Percentiles rank a stretch among this genome's conserved stretches.
These are phyloP conservation scores for Syrrhaptes paradoxus DNA, from an alignment of 2,113 vertebrate genomes.

Conservation along the genomic window DNA sequence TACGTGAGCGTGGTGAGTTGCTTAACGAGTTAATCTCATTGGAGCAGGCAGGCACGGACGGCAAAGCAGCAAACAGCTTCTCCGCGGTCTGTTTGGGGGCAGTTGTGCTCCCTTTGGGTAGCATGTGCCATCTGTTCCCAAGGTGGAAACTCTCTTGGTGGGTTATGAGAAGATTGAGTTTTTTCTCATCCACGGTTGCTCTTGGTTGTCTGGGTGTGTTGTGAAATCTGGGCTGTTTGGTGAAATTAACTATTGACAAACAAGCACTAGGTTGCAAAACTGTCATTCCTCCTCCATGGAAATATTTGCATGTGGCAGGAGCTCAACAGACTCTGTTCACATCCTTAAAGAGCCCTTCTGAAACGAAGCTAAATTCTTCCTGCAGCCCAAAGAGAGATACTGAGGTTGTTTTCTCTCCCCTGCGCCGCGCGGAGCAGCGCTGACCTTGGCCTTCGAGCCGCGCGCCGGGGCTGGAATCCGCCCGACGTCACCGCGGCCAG, in stretches of 20 bases:
- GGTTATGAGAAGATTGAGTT: background rate
- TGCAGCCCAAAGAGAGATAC: background rate
- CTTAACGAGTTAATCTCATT: background rate
- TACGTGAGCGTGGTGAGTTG: background rate
- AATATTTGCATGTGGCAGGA: background rate
- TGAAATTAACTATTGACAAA: background rate
- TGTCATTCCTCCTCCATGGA: background rate
- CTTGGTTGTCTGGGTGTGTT: background rate
- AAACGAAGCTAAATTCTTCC: background rate
- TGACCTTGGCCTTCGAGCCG: conserved; percentile 48
- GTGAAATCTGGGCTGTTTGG: background rate
- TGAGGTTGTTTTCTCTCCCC: background rate
- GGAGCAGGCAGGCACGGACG: background rate
- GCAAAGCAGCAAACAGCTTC: background rate
- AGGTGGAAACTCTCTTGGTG: background rate
- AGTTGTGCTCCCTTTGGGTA: background rate
- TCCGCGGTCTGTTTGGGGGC: no score
- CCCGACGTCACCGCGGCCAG: background rate
- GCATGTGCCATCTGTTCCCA: background rate
- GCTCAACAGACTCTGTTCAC: accelerated
- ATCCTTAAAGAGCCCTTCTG: background rate
- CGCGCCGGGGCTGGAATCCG: background rate
- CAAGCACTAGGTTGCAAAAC: background rate
- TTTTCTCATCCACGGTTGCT: background rate
- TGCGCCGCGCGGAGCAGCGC: background rate